These are phyloP conservation scores for Heliconius aoede DNA, from an alignment of 2,888 invertebrate species.

Conservation along the genomic window DNA sequence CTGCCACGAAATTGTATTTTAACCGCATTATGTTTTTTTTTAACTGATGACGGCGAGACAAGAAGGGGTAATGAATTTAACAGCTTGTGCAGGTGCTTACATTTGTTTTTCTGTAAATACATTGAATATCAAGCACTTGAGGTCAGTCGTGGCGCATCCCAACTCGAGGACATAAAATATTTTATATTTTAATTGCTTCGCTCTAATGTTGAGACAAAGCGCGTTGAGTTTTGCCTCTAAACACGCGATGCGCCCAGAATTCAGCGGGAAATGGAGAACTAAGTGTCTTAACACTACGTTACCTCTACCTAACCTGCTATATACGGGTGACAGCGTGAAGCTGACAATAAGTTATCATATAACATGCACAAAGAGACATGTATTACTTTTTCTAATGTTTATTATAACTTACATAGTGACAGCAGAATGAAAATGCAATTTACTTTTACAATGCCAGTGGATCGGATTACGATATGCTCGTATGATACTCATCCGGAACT, in stretches of 20 bases:
- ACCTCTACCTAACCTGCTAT: too few relatives aligned
- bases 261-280: too few relatives aligned
- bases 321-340: too few relatives aligned
- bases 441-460: slow-evolving; percentile 64
- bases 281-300: too few relatives aligned
- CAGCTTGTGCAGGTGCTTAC: not conserved
- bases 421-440: slow-evolving; percentile 58
- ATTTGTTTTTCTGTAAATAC: slow-evolving; percentile 1
- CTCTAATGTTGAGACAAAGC: too few relatives aligned
- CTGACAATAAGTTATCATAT: not conserved
- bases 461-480: slow-evolving; percentile 61
- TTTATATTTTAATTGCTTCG: too few relatives aligned
- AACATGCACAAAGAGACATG: slow-evolving; percentile 12
- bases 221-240: too few relatives aligned
- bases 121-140: not conserved
- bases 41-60: slow-evolving; percentile 1
- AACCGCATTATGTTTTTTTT: slow-evolving; percentile 11
- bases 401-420: slow-evolving; percentile 39
- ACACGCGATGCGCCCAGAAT: too few relatives aligned
- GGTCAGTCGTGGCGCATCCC: too few relatives aligned
- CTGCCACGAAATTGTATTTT: slow-evolving; percentile 59
- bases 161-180: too few relatives aligned
- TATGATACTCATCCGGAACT: slow-evolving; percentile 69
- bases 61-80: not conserved
- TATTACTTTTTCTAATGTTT: slow-evolving; percentile 34